phyloP scores from a whole-genome alignment of 1,140 invertebrate species.

The Nilaparvata lugens region DNA sequence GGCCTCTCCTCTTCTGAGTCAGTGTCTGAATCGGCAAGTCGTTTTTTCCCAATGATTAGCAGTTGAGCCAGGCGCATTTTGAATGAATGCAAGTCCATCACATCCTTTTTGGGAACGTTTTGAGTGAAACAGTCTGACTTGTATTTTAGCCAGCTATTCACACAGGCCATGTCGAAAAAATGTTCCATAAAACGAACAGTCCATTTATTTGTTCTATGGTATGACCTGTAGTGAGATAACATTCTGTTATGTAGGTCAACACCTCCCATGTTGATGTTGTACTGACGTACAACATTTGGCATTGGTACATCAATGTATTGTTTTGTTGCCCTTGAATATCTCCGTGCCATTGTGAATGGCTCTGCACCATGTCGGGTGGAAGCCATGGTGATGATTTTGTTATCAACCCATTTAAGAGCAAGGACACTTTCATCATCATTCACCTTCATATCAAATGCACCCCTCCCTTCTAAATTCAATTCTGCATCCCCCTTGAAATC shows the following conservation, averaged over 20 bases:
- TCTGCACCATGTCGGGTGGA: background rate
- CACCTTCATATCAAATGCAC: too few relatives aligned
- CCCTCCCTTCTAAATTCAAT: too few relatives aligned
- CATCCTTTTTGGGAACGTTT: background rate
- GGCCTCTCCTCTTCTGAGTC: background rate
- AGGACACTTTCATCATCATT: background rate
- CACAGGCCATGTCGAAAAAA: conserved; percentile 1
- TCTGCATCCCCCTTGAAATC: background rate
- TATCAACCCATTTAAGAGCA: conserved; percentile 12
- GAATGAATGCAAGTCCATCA: conserved; percentile 9
- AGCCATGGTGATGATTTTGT: too few relatives aligned
- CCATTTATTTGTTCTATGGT: conserved; percentile 10
- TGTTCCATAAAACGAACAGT: conserved; percentile 6
- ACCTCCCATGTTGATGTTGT: too few relatives aligned
- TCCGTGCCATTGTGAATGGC: background rate
- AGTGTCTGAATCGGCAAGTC: conserved; percentile 1
- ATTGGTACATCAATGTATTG: too few relatives aligned
- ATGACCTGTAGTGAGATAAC: conserved; percentile 7
- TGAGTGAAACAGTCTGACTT: background rate
- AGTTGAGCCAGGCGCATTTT: conserved; percentile 2
- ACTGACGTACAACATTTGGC: too few relatives aligned
- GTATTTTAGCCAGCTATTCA: conserved; percentile 9
- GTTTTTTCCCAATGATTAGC: background rate
- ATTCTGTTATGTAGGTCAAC: conserved; percentile 1
- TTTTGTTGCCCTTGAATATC: background rate